Evolutionary conservation across 2,888 invertebrate species (phyloP).

Genomic region (Lordiphosa fenestrarum): DNA sequence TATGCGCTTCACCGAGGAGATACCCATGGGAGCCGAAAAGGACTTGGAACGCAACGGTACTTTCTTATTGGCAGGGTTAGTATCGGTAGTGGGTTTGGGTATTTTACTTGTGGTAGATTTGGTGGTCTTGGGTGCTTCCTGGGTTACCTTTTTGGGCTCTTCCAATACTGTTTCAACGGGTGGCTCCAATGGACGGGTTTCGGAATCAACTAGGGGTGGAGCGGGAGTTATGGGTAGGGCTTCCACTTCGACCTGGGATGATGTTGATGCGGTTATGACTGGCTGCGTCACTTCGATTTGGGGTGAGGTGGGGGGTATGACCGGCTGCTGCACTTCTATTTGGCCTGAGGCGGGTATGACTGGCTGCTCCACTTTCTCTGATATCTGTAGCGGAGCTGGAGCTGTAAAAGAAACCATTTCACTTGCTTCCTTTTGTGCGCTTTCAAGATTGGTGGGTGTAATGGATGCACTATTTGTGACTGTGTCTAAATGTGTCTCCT

Average conservation of each 20-base stretch:
- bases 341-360: background rate
- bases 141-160: slow-evolving; percentile 57
- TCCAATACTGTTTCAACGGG: slow-evolving; percentile 56
- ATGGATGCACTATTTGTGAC: slow-evolving; percentile 19
- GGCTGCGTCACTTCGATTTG: background rate
- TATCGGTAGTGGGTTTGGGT: slow-evolving; percentile 51
- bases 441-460: slow-evolving; percentile 45
- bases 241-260: slow-evolving; percentile 2
- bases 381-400: background rate
- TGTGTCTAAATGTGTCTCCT: slow-evolving; percentile 8
- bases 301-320: background rate
- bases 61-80: slow-evolving; percentile 45
- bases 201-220: slow-evolving; percentile 51
- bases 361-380: background rate
- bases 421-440: background rate
- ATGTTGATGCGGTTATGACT: background rate
- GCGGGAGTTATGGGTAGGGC: slow-evolving; percentile 36
- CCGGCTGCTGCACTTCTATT: background rate
- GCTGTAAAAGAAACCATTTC: slow-evolving; percentile 7
- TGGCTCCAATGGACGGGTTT: slow-evolving; percentile 53
- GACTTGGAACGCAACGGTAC: slow-evolving; percentile 78
- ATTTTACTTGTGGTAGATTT: slow-evolving; percentile 57
- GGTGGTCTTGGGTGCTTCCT: slow-evolving; percentile 24
- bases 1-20: slow-evolving; percentile 77
- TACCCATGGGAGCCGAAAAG: slow-evolving; percentile 78